Evolutionary conservation across 2,888 invertebrate species (phyloP).

Genomic region (Brenthis hecate): DNA sequence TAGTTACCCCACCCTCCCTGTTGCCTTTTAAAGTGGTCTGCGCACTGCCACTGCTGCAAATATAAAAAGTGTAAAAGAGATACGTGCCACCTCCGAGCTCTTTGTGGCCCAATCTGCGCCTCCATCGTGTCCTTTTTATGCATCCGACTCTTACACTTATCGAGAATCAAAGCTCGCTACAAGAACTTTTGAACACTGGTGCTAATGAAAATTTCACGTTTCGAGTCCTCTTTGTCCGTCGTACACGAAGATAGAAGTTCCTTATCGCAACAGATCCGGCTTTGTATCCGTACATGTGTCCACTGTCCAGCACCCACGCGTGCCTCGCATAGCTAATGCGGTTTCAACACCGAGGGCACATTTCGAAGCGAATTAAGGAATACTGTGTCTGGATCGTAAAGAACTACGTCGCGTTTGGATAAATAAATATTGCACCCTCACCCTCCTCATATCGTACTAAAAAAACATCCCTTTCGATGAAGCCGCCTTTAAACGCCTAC

Average conservation of each 20-base stretch:
- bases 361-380: slow-evolving; percentile 67
- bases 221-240: slow-evolving; percentile 70
- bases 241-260: slow-evolving; percentile 65
- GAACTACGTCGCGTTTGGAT: slow-evolving; percentile 73
- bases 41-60: slow-evolving; percentile 79
- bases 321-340: slow-evolving; percentile 72
- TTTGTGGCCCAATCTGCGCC: slow-evolving; percentile 82
- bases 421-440: slow-evolving; percentile 83
- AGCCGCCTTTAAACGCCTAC: slow-evolving; percentile 83
- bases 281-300: slow-evolving; percentile 66
- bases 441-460: slow-evolving; percentile 78
- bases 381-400: slow-evolving; percentile 70
- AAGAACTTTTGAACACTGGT: slow-evolving; percentile 74
- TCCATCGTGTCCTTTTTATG: slow-evolving; percentile 77
- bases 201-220: slow-evolving; percentile 81
- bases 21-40: slow-evolving; percentile 82
- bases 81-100: slow-evolving; percentile 77
- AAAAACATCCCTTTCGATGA: slow-evolving; percentile 82
- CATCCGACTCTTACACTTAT: slow-evolving; percentile 76
- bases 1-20: slow-evolving; percentile 76
- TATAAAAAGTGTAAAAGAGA: slow-evolving; percentile 79
- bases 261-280: slow-evolving; percentile 72
- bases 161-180: slow-evolving; percentile 76
- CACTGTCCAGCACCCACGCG: slow-evolving; percentile 61
- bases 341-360: slow-evolving; percentile 54